These are phyloP conservation scores for Oplegnathus fasciatus DNA, from an alignment of 2,113 vertebrate species.

Conservation along the genomic window DNA sequence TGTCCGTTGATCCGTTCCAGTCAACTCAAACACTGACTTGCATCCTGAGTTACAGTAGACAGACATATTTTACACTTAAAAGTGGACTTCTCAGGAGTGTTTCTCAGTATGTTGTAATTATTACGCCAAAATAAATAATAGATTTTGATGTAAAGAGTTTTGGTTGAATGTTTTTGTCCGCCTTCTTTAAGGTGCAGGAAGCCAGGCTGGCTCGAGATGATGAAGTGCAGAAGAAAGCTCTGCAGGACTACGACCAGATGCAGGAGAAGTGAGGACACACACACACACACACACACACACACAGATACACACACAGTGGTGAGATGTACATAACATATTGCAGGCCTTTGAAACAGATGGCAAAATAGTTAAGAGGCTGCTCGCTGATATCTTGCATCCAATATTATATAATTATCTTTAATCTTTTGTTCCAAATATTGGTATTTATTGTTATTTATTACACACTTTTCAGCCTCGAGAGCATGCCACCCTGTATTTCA, in stretches of 20 bases:
- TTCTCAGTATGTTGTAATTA: neutral
- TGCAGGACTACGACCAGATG: slow-evolving; percentile 91
- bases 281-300: slow-evolving; percentile 7
- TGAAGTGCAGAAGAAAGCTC: slow-evolving; percentile 87
- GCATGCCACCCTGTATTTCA: neutral
- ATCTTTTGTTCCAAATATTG: neutral
- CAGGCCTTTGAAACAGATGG: neutral
- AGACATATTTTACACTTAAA: neutral
- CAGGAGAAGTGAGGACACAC: slow-evolving; percentile 87
- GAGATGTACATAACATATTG: too few species aligned
- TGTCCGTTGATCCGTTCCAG: neutral
- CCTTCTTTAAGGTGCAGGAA: slow-evolving; percentile 87
- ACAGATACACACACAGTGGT: neutral
- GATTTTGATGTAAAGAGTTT: neutral
- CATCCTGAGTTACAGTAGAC: neutral
- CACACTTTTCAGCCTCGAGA: too few species aligned
- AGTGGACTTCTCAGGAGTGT: neutral
- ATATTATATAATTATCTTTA: neutral
- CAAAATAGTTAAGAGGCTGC: neutral
- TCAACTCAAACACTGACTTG: neutral
- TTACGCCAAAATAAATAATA: neutral
- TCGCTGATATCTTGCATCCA: neutral
- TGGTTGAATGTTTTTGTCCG: neutral
- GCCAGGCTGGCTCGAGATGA: slow-evolving; percentile 88
- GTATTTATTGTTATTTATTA: neutral